A percentile compares a stretch with the other conserved stretches of the same genome.
These are phyloP conservation scores for Paedocypris micromegethes DNA, from an alignment of 2,797 vertebrate genomes.

Conservation along the genomic window DNA sequence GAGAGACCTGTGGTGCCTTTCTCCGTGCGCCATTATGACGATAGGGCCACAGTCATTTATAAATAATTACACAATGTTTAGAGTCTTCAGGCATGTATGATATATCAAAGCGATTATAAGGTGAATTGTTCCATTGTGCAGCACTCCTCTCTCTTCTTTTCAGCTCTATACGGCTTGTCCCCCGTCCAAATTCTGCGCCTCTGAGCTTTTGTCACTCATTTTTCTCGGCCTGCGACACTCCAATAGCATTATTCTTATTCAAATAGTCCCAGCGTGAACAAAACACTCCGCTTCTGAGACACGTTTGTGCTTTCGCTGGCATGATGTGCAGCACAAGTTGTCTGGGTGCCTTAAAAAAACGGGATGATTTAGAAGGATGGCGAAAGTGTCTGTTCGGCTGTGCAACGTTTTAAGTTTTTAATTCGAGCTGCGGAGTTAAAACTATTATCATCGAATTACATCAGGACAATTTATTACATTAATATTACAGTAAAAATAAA, in stretches of 20 bases:
- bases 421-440: no score
- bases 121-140: conserved; percentile 96
- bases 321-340: conserved; percentile 39
- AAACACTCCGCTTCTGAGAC: conserved; percentile 80
- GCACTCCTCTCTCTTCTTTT: conserved; percentile 81
- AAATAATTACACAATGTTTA: conserved; percentile 99
- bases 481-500: no score
- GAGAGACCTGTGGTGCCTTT: conserved; percentile 96
- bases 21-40: conserved; percentile 82
- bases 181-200: conserved; percentile 89
- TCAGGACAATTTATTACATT: no score
- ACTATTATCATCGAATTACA: no score
- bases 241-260: conserved; percentile 93
- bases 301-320: conserved; percentile 71
- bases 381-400: no score
- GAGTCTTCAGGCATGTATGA: conserved; percentile 99
- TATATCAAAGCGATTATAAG: conserved; percentile 99
- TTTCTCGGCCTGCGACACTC: conserved; percentile 92
- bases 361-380: no score
- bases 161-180: conserved; percentile 90
- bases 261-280: conserved; percentile 92
- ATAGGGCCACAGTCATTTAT: conserved; percentile 94
- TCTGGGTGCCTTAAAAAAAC: background rate
- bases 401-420: no score
- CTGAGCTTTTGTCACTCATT: conserved; percentile 91